Evolutionary conservation across 2,888 invertebrate species (phyloP).

Genomic region (Ophion obscuratus): DNA sequence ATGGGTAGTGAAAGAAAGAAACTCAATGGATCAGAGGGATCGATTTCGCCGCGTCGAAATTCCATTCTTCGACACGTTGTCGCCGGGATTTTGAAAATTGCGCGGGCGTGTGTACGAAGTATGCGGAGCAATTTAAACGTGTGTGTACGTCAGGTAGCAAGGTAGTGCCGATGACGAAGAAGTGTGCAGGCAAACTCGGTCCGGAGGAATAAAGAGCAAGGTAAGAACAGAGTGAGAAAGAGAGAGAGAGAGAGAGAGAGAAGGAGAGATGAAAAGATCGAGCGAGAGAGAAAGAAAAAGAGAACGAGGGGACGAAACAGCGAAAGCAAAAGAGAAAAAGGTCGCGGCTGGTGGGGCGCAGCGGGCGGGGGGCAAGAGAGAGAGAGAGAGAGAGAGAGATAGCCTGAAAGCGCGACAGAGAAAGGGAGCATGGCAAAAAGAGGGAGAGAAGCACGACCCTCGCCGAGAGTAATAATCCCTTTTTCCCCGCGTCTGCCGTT

Average conservation of each 20-base stretch:
- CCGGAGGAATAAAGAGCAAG: slow-evolving; percentile 38
- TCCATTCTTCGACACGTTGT: background rate
- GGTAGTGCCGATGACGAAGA: background rate
- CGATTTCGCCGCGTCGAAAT: background rate
- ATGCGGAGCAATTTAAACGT: background rate
- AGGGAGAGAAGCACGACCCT: slow-evolving; percentile 48
- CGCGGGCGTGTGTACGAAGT: background rate
- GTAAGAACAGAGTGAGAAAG: slow-evolving; percentile 34
- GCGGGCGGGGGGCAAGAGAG: slow-evolving; percentile 22
- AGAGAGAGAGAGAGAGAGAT: slow-evolving; percentile 46
- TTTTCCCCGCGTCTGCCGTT: slow-evolving; percentile 59
- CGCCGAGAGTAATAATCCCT: slow-evolving; percentile 55
- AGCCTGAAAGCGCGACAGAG: slow-evolving; percentile 26
- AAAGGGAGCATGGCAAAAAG: slow-evolving; percentile 19
- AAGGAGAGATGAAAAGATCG: slow-evolving; percentile 32
- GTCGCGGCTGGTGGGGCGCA: background rate
- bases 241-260: slow-evolving; percentile 42
- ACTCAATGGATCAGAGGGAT: background rate
- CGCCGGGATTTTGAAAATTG: background rate
- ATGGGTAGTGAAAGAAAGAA: background rate
- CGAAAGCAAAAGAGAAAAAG: slow-evolving; percentile 34
- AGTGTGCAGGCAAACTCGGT: slow-evolving; percentile 6
- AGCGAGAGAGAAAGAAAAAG: slow-evolving; percentile 20
- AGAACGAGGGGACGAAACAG: slow-evolving; percentile 10
- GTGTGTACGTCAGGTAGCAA: background rate